These are phyloP conservation scores for Pseudochirops corinnae DNA, from an alignment of 2,797 vertebrate genomes.

Conservation along the genomic window DNA sequence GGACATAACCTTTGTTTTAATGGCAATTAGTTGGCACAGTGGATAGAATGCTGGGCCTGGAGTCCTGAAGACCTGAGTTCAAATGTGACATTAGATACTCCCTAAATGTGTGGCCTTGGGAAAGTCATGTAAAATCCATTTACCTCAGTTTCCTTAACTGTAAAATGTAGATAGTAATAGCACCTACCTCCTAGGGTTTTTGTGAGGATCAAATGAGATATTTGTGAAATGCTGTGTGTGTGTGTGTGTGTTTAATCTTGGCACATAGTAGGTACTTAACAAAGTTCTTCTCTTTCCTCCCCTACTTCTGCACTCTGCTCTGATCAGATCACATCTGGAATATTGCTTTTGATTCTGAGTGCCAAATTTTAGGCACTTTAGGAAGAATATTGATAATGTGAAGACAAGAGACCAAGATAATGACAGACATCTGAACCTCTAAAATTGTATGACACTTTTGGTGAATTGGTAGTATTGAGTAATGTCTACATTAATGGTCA, in stretches of 20 bases:
- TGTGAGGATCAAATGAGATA: neutral
- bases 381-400: neutral
- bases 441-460: neutral
- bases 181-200: neutral
- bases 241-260: neutral
- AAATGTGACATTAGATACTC: neutral
- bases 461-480: neutral
- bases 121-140: neutral
- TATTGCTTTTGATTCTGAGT: neutral
- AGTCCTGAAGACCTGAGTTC: neutral
- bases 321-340: neutral
- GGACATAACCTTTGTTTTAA: neutral
- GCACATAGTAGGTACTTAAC: neutral
- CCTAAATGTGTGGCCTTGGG: neutral
- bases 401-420: neutral
- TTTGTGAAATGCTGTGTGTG: neutral
- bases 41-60: neutral
- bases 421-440: neutral
- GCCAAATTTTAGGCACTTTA: neutral
- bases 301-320: neutral
- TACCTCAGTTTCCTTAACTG: neutral
- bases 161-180: neutral
- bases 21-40: neutral
- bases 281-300: neutral
- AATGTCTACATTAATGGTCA: neutral